Evolutionary conservation across 2,113 vertebrate genomes (phyloP).

Genomic region (Progne subis): DNA sequence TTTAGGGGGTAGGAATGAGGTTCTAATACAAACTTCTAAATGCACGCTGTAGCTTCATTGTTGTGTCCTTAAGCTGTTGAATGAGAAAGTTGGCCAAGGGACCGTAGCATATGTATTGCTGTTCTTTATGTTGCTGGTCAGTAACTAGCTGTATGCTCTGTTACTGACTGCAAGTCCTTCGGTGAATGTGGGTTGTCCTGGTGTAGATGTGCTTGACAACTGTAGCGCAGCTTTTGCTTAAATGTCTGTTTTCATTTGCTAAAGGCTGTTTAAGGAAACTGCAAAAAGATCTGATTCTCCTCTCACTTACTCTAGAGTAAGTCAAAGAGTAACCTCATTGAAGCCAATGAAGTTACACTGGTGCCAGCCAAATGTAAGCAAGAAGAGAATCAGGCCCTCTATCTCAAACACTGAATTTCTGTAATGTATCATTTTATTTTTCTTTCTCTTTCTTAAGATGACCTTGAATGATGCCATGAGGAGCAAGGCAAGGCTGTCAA

Average conservation of each 20-base stretch:
- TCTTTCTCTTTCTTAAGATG: slow-evolving; percentile 86
- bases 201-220: slow-evolving; percentile 64
- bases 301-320: slow-evolving; percentile 43
- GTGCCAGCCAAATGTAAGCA: background rate
- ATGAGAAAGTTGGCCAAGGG: slow-evolving; percentile 87
- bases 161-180: slow-evolving; percentile 52
- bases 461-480: slow-evolving; percentile 94
- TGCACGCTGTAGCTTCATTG: slow-evolving; percentile 91
- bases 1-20: slow-evolving; percentile 99
- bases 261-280: slow-evolving; percentile 68
- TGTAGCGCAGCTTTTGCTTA: slow-evolving; percentile 66
- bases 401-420: slow-evolving; percentile 25
- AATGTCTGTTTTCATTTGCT: slow-evolving; percentile 70
- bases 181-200: slow-evolving; percentile 62
- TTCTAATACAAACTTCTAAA: slow-evolving; percentile 91
- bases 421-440: slow-evolving; percentile 65
- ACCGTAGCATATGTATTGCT: slow-evolving; percentile 78
- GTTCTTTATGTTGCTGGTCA: slow-evolving; percentile 47
- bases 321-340: slow-evolving; percentile 44
- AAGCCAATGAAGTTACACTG: slow-evolving; percentile 44
- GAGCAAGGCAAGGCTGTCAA: slow-evolving; percentile 95
- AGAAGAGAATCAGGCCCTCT: slow-evolving; percentile 57
- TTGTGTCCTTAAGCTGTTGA: slow-evolving; percentile 85
- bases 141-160: slow-evolving; percentile 57
- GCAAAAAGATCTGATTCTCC: slow-evolving; percentile 54